These are phyloP conservation scores for Pseudomugil gertrudae DNA, from an alignment of 2,797 vertebrate genomes.

Conservation along the genomic window DNA sequence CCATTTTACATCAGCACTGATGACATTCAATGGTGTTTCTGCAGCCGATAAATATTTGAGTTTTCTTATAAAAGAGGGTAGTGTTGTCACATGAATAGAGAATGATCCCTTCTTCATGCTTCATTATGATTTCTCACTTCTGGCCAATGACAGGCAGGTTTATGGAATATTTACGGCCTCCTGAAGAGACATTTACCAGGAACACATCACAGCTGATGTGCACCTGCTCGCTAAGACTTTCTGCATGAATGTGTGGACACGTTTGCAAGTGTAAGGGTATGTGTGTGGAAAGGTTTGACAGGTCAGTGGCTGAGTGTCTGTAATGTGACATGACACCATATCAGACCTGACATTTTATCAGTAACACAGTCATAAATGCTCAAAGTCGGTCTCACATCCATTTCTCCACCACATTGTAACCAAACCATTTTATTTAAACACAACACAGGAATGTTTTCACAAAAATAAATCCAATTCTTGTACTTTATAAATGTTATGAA, in stretches of 20 bases:
- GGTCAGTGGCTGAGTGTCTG: conserved; percentile 24
- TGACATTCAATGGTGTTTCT: conserved; percentile 87
- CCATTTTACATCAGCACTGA: conserved; percentile 63
- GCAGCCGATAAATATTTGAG: conserved; percentile 93
- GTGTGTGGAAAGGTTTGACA: conserved; percentile 20
- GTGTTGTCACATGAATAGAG: conserved; percentile 92
- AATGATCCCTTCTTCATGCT: conserved; percentile 91
- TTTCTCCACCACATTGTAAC: not conserved
- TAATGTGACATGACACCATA: conserved; percentile 36
- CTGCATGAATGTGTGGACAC: conserved; percentile 17
- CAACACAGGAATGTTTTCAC: not conserved
- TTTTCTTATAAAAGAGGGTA: conserved; percentile 90
- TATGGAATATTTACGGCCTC: conserved; percentile 90
- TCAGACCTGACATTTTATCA: conserved; percentile 47
- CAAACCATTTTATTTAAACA: not conserved
- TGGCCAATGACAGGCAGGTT: conserved; percentile 86
- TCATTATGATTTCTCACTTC: conserved; percentile 90
- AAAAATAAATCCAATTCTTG: not conserved
- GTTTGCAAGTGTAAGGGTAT: conserved; percentile 40
- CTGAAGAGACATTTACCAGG: conserved; percentile 89
- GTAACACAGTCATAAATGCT: conserved; percentile 51
- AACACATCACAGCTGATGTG: conserved; percentile 86
- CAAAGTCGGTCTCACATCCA: conserved; percentile 12
- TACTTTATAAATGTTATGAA: not conserved
- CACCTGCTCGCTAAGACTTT: conserved; percentile 90